Evolutionary conservation across 2,888 invertebrate species (phyloP).

Genomic region (Drosophila rellima): DNA sequence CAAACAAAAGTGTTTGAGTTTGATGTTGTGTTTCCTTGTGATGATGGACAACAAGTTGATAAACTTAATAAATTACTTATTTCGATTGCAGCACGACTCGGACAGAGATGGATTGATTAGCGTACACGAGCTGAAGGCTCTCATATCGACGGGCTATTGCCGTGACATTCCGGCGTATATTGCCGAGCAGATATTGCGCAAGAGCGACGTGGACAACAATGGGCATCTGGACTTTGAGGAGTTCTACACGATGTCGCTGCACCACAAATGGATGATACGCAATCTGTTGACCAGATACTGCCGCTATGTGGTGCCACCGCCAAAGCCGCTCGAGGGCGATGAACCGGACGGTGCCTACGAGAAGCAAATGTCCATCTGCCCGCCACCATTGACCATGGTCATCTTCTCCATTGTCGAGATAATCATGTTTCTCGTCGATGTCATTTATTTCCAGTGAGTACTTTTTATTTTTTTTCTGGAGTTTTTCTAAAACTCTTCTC

Average conservation of each 20-base stretch:
- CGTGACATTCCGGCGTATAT: constrained; percentile 90
- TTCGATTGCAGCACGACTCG: constrained; percentile 88
- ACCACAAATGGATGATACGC: constrained; percentile 86
- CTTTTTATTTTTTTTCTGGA: neutral
- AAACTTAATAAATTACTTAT: no score
- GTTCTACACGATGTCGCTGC: constrained; percentile 88
- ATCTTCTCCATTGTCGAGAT: constrained; percentile 95
- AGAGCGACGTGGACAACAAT: constrained; percentile 89
- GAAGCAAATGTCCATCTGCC: constrained; percentile 96
- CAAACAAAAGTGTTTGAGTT: no score
- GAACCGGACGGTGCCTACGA: constrained; percentile 92
- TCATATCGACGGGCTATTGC: constrained; percentile 83
- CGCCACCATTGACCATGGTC: constrained; percentile 97
- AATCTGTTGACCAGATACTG: constrained; percentile 83
- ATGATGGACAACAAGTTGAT: no score
- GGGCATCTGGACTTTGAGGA: constrained; percentile 89
- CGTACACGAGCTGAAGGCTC: constrained; percentile 87
- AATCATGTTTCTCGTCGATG: constrained; percentile 88
- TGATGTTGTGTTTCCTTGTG: no score
- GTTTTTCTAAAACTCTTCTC: neutral
- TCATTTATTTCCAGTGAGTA: constrained; percentile 85
- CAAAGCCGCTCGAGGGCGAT: constrained; percentile 83
- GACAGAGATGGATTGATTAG: constrained; percentile 91
- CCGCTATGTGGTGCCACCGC: constrained; percentile 83
- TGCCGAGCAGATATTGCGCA: constrained; percentile 89